Conservation (phyloP, 1,140 invertebrate species). For the Habropoda laboriosa region DNA sequence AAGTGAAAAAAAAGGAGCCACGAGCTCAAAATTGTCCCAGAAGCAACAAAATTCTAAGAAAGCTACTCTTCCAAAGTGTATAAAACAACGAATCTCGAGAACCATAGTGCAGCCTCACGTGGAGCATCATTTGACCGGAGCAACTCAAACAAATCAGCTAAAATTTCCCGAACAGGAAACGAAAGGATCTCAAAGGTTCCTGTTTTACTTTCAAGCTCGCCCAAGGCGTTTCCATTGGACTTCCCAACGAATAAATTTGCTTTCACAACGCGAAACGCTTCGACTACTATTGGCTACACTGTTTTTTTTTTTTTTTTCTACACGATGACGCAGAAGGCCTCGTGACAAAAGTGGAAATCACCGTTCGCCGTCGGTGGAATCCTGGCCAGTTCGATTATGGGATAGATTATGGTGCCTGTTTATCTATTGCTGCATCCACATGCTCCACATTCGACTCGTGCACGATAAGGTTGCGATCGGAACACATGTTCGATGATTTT, state of each 20-base stretch:
- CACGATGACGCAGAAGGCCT: conserved; percentile 5
- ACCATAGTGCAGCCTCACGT: too few species aligned
- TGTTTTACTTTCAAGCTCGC: not conserved
- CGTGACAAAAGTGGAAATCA: not conserved
- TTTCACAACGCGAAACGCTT: not conserved
- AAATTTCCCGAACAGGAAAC: too few species aligned
- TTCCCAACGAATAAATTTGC: conserved; percentile 4
- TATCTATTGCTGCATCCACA: not conserved
- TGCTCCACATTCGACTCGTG: not conserved
- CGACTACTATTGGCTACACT: not conserved
- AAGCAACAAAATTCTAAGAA: too few species aligned
- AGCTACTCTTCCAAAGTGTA: too few species aligned
- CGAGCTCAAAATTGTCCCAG: too few species aligned
- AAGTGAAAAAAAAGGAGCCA: too few species aligned
- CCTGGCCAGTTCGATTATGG: not conserved
- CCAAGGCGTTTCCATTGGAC: not conserved
- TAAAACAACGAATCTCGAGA: too few species aligned
- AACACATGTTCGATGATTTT: not conserved
- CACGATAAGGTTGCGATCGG: not conserved
- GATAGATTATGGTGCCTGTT: not conserved
- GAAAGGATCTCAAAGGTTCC: not conserved
- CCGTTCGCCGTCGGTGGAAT: not conserved
- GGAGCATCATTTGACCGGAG: too few species aligned
- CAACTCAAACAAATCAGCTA: too few species aligned
- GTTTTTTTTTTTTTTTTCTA: not conserved